Evolutionary conservation across 2,797 vertebrate species (phyloP), one percentile per base, ranked within the genome.

Genomic region (Lacerta bilineata): DNA sequence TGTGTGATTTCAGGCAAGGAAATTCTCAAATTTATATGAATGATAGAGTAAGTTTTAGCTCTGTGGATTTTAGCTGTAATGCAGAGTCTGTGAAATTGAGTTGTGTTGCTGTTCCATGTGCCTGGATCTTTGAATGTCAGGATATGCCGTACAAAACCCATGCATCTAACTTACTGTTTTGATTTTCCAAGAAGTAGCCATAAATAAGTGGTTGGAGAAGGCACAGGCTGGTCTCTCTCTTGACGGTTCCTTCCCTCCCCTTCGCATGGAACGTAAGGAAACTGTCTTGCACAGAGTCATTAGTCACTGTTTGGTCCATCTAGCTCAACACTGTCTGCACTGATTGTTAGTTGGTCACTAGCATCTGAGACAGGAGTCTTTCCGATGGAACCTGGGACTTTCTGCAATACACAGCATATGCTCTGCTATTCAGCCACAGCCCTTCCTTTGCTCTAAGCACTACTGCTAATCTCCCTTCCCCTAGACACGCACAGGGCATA

Each of bases 81-180:
- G 3, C 90, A 95, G 46, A 84, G 90, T 90, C 72, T 86, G 77
- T 61, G 1, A 91, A 89, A 84, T 91, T 83, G 88, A 93, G 85
- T n/a, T 92, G 87, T 84, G 90, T 92, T 94, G 91, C 91, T 91
- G 91, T 94, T 95, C 92, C 89, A 94, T 93, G 93, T 95, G 68
- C 83, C 88, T 92, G 91, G 95, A 91, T 87, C 82, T 84, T 95
- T 94, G 95, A 94, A 92, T 92, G 95, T 95, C 95, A 97, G 90
- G 95, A 91, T 95, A 80, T 95, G 93, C 95, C 94, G 95, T 96
- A 93, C 94, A 93, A 91, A 96, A 94, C 96, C 95, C 91, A 94
- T 92, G 89, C 90, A 85, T 93, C 89, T 95, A 91, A 95, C 94
- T 95, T 95, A 88, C 87, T 89, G 91, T 88, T 95, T 94, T 94